A percentile compares a stretch with the other conserved stretches of the same genome.
Evolutionary conservation across 2,113 vertebrate genomes (phyloP).

Genomic region (Manacus vitellinus): DNA sequence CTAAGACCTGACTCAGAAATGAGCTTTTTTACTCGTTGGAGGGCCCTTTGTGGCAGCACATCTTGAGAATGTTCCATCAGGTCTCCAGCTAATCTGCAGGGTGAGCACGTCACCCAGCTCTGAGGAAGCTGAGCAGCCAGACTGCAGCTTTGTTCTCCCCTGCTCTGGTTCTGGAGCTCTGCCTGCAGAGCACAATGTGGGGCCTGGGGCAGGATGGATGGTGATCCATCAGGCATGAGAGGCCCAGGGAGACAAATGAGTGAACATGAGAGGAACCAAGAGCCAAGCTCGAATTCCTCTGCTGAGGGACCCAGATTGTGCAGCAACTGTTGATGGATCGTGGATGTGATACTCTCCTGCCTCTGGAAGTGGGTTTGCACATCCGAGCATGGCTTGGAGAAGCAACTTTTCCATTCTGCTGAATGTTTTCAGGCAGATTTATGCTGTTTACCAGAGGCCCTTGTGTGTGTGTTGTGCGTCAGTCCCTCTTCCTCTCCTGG

Average conservation of each 20-base stretch:
- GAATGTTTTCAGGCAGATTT: slow-evolving; percentile 18
- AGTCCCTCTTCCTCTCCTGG: slow-evolving; percentile 36
- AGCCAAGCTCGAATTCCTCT: neutral
- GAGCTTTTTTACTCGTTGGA: neutral
- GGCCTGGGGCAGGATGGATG: neutral
- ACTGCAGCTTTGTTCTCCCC: slow-evolving; percentile 36
- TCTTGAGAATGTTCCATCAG: neutral
- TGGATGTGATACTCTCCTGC: neutral
- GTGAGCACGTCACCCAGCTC: neutral
- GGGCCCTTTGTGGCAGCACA: neutral
- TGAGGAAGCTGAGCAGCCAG: neutral
- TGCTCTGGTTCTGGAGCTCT: slow-evolving; percentile 29
- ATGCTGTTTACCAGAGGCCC: slow-evolving; percentile 14
- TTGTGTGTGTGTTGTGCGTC: neutral
- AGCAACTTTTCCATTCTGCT: neutral
- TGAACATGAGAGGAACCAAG: neutral
- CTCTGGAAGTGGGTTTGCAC: neutral
- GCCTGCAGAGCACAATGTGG: slow-evolving; percentile 43
- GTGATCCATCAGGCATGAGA: neutral
- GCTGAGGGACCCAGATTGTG: slow-evolving; percentile 24
- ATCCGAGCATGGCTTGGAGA: slow-evolving; percentile 6
- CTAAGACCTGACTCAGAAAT: neutral
- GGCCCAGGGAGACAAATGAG: slow-evolving; percentile 5
- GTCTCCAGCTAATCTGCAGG: neutral
- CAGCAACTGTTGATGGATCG: slow-evolving; percentile 1